Conservation (phyloP, 2,888 invertebrate species). For the Torymus texanus region DNA sequence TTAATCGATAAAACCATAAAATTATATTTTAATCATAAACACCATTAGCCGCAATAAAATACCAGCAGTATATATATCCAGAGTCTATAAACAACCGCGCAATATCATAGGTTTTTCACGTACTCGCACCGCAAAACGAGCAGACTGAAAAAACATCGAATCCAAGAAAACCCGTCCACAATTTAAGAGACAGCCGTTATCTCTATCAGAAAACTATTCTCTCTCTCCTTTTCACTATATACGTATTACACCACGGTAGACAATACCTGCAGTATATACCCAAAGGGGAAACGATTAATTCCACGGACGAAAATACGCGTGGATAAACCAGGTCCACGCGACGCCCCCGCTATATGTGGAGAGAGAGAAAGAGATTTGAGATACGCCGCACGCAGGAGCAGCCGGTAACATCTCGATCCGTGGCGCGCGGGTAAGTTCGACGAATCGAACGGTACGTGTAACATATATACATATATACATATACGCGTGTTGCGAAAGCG, state of each 20-base stretch:
- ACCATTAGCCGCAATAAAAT: too few relatives aligned
- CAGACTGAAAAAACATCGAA: neutral
- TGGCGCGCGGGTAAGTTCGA: neutral
- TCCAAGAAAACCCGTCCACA: slow-evolving; percentile 26
- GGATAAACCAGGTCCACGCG: slow-evolving; percentile 8
- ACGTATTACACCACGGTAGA: slow-evolving; percentile 3
- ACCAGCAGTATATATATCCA: too few relatives aligned
- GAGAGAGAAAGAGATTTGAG: slow-evolving; percentile 21
- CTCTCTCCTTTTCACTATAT: neutral
- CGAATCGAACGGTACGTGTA: too few relatives aligned
- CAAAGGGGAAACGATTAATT: slow-evolving; percentile 20
- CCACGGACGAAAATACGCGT: neutral
- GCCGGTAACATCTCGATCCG: slow-evolving; percentile 51
- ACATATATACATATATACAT: too few relatives aligned
- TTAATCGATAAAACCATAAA: too few relatives aligned
- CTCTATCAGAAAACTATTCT: slow-evolving; percentile 46
- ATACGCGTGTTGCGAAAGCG: too few relatives aligned
- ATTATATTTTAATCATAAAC: too few relatives aligned
- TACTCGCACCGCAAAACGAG: neutral
- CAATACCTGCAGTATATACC: slow-evolving; percentile 29
- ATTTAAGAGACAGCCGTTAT: slow-evolving; percentile 54
- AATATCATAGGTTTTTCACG: slow-evolving; percentile 1
- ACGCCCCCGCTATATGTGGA: slow-evolving; percentile 45
- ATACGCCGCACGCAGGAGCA: slow-evolving; percentile 43
- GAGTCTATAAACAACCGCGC: too few relatives aligned